Conservation (phyloP, 30 jellyfish, hydroid and myxozoan genomes). For the Cassiopea xamachana region DNA sequence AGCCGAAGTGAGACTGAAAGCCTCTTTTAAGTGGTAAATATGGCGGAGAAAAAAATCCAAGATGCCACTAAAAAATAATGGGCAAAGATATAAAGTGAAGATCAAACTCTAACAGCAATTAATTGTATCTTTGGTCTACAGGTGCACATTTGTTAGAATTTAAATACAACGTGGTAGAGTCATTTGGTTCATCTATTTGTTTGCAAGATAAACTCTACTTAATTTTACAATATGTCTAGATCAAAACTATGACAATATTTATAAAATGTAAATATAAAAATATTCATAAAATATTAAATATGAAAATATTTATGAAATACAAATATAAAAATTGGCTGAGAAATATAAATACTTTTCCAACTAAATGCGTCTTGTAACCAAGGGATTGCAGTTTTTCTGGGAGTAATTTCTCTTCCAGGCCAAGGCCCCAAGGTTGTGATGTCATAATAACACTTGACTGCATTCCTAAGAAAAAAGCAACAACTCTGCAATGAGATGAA, state of each 20-base stretch:
- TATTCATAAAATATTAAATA: no score
- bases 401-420: constrained; percentile 69
- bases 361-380: constrained; percentile 77
- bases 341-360: constrained; percentile 64
- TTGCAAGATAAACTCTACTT: no score
- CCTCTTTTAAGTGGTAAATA: constrained; percentile 91
- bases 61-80: constrained; percentile 82
- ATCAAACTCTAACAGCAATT: no score
- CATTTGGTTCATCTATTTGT: no score
- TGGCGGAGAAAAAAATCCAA: constrained; percentile 84
- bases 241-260: no score
- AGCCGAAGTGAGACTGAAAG: constrained; percentile 90
- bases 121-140: no score
- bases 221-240: no score
- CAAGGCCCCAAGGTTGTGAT: constrained; percentile 83
- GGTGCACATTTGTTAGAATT: no score
- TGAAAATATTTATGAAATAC: no score
- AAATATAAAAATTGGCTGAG: neutral
- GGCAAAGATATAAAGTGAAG: neutral
- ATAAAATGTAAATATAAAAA: no score
- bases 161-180: no score
- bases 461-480: constrained; percentile 53
- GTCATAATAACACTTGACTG: constrained; percentile 79
- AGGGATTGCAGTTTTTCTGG: constrained; percentile 66
- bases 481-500: neutral